Evolutionary conservation across 2,113 vertebrate species (phyloP), one percentile per base, ranked within the genome.

Genomic region (Brachionichthys hirsutus): DNA sequence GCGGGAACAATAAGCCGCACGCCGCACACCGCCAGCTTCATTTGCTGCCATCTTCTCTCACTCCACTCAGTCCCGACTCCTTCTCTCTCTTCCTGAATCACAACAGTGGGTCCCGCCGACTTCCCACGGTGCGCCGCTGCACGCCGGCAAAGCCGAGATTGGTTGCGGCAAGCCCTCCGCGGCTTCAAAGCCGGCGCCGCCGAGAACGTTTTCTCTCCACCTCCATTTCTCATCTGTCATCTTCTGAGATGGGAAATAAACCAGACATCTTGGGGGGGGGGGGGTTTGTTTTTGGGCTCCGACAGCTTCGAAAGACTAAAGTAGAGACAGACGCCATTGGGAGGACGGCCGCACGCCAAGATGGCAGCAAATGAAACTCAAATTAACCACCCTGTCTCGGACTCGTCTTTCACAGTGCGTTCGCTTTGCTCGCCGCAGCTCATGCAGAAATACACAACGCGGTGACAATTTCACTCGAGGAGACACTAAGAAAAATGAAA

Each of bases 11-110:
- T 85, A 77, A 78, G 68, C 71, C 67, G 19, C 63, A 72, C 59
- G 68, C 71, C 67, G 19, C 63, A 72, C 59, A 67, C 54, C 64
- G 64, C 82, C 84, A 85, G 77, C 80, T 89, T 80, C 81, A 85
- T 85, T 85, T 81, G 67, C 79, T 80, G 74, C 81, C 85, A 84
- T 85, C 84, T 85, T 75, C 79, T 67, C 73, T 82, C 74, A 77
- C 73, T 70, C 72, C 47, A 12, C 36, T 38, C 36, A 10, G 20
- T 19, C 56, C 44, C n/a, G n/a, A n/a, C 60, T 43, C 73, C 43
- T 49, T 38, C 61, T 54, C 67, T 52, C 52, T 49, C 62, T 49
- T 54, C 42, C 45, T 4, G 54, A 56, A 78, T 58, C 74, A 35
- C 75, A 56, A 69, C 72, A 61, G 54, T 2, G 45, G 2, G 35